A percentile compares a stretch with the other conserved stretches of the same genome.
Evolutionary conservation across 2,797 vertebrate species (phyloP).

Genomic region (Gadopsis marmoratus): DNA sequence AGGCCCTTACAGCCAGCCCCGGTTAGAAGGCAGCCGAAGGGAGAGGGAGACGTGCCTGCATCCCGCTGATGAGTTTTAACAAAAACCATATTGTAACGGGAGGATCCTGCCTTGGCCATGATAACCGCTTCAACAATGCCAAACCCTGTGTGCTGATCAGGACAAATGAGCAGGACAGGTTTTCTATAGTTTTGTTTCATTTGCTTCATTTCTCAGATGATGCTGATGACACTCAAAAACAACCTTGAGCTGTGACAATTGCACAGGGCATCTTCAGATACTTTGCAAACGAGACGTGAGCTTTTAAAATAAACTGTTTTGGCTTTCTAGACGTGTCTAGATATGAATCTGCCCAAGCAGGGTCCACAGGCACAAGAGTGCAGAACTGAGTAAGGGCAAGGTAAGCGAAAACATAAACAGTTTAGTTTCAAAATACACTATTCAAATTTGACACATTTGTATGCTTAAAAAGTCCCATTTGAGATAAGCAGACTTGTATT

Average conservation of each 20-base stretch:
- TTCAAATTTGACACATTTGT: conserved; percentile 47
- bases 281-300: conserved; percentile 43
- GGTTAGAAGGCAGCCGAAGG: conserved; percentile 52
- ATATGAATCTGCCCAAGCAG: conserved; percentile 43
- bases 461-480: conserved; percentile 9
- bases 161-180: conserved; percentile 49
- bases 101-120: conserved; percentile 55
- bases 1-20: conserved; percentile 36
- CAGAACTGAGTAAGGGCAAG: conserved; percentile 39
- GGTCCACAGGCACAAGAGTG: conserved; percentile 42
- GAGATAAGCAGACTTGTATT: conserved; percentile 42
- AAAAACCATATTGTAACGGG: conserved; percentile 66
- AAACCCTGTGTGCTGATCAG: conserved; percentile 35
- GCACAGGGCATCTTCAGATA: conserved; percentile 26
- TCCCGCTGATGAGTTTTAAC: conserved; percentile 45
- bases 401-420: conserved; percentile 31
- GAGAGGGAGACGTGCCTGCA: conserved; percentile 58
- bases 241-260: conserved; percentile 66
- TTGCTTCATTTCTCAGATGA: conserved; percentile 57
- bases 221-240: conserved; percentile 54
- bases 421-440: conserved; percentile 6
- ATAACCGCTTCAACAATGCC: conserved; percentile 66
- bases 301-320: conserved; percentile 41
- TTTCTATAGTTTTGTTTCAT: conserved; percentile 54
- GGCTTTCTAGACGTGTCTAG: conserved; percentile 27